phyloP scores from a whole-genome alignment of 2,113 vertebrate genomes.

The Pontoporia blainvillei region DNA sequence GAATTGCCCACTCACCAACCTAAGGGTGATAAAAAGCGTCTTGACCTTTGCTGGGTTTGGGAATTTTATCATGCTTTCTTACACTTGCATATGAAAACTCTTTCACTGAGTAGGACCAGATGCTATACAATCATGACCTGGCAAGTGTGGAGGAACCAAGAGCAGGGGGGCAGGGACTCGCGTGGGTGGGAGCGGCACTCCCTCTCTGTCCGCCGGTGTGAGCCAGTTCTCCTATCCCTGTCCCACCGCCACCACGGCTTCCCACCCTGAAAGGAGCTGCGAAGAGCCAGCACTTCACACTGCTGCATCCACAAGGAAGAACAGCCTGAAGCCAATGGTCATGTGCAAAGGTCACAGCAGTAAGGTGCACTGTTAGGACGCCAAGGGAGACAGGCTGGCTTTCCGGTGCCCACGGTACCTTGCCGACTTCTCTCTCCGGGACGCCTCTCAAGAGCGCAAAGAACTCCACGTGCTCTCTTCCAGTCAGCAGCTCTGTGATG shows the following conservation, averaged over 20 bases:
- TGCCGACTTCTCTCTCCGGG: constrained; percentile 94
- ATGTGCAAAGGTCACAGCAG: background rate
- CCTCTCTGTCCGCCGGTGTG: background rate
- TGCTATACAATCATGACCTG: background rate
- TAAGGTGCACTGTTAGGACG: background rate
- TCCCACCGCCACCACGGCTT: fast-evolving
- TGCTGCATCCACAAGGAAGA: background rate
- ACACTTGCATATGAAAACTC: background rate
- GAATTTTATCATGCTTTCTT: background rate
- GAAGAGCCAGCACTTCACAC: background rate
- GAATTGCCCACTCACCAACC: constrained; percentile 98
- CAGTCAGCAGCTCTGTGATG: constrained; percentile 94
- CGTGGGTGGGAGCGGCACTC: too few relatives aligned
- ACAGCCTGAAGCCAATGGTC: background rate
- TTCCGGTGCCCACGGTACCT: constrained; percentile 80
- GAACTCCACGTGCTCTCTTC: constrained; percentile 96
- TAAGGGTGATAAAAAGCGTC: constrained; percentile 53
- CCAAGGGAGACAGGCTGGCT: background rate
- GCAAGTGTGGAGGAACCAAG: background rate
- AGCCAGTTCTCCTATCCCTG: background rate
- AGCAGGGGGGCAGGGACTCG: background rate
- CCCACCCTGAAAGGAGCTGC: background rate
- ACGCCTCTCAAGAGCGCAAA: constrained; percentile 95
- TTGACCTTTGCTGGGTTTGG: background rate
- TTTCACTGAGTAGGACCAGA: background rate